Base-by-base conservation (phyloP, 2,888 invertebrate genomes). In the Ennomos quercinarius region DNA sequence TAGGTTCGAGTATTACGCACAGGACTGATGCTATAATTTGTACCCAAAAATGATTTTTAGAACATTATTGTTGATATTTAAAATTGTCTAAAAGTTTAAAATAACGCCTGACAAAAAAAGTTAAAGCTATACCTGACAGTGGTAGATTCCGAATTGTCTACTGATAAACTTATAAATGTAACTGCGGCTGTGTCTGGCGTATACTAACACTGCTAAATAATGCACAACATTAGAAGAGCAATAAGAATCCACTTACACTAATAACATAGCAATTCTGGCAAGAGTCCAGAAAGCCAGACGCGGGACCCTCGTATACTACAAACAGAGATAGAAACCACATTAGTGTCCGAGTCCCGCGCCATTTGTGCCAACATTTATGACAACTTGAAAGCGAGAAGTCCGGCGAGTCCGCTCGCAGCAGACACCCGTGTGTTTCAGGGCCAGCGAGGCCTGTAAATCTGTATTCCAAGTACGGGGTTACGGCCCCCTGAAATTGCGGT, bases 371-470 rank as follows among this genome's bases (percentile, higher is more conserved):
- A 47, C 11, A 34, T 9, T 12, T 45, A 39, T 40, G 9, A 46
- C 12, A 27, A 39, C 27, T 27, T 6, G 6, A 27, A 27, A 27
- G 5, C 27, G 27, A 27, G 27, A 27, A 0, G 27, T 27, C 6
- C 5, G 13, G 36, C 46, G 48, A 35, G 8, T n/a, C 17, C 11
- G 39, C 34, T 11, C 40, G 42, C 10, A 37, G 44, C 52, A 43
- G 17, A 4, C 11, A 4, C 35, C 46, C 61, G 57, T 64, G 43
- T 57, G 50, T 55, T 54, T 35, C 52, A 57, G 36, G 44, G 54
- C 51, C 53, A 50, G 35, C 11, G 17, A 57, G 39, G 57, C 44
- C 52, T 47, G 57, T 57, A 66, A 64, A 69, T 66, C 67, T 61
- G 69, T 63, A 63, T 66, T 61, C 50, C 41, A 38, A 40, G 12